Conservation (phyloP, 2,888 invertebrate genomes). For the Leptinotarsa tumamoca region DNA sequence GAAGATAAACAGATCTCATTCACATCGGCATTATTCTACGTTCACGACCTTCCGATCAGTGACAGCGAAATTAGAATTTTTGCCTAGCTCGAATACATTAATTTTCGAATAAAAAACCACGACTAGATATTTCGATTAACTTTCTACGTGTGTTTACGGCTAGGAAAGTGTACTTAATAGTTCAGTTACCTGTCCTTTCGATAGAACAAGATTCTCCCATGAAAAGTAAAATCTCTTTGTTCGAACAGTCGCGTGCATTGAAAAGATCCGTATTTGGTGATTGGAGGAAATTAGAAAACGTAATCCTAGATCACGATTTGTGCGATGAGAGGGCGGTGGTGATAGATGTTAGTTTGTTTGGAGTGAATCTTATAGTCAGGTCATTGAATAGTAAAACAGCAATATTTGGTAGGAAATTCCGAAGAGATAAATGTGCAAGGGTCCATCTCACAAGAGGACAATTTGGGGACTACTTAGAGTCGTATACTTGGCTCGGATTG, state of each 20-base stretch:
- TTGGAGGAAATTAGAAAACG: constrained; percentile 6
- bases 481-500: no score
- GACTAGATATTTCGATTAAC: constrained; percentile 15
- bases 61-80: constrained; percentile 9
- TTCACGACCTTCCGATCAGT: constrained; percentile 7
- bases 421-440: no score
- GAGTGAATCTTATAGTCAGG: no score
- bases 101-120: constrained; percentile 16
- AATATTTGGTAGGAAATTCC: no score
- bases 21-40: neutral
- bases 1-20: constrained; percentile 6
- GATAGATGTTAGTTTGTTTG: neutral
- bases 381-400: no score
- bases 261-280: constrained; percentile 1
- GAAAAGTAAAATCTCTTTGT: constrained; percentile 17
- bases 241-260: neutral
- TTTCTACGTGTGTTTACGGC: constrained; percentile 14
- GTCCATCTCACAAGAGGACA: no score
- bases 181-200: constrained; percentile 1
- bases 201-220: constrained; percentile 2
- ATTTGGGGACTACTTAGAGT: no score
- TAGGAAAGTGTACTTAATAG: constrained; percentile 12
- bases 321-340: neutral
- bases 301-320: neutral
- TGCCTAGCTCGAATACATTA: neutral